phyloP scores from a whole-genome alignment of 2,888 invertebrate genomes.

The Cheilosia variabilis region DNA sequence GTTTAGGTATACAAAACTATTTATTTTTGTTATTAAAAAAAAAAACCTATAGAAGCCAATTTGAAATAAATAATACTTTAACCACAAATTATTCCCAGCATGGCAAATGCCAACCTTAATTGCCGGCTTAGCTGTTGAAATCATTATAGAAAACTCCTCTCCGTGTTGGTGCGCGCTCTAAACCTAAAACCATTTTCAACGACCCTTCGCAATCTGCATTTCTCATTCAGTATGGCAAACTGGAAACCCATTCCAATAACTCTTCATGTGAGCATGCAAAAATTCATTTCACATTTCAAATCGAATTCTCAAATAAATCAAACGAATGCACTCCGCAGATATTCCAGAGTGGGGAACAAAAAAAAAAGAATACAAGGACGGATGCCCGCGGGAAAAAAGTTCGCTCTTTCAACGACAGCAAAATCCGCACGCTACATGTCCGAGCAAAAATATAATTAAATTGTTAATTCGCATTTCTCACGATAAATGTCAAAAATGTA shows the following conservation, averaged over 20 bases:
- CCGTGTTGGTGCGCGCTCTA: background rate
- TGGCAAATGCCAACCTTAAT: background rate
- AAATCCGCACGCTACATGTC: slow-evolving; percentile 61
- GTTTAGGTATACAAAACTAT: too few species aligned
- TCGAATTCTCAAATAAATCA: slow-evolving; percentile 68
- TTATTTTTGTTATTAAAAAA: too few species aligned
- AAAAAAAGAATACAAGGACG: slow-evolving; percentile 11
- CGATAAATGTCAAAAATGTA: slow-evolving; percentile 75
- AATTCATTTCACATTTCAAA: slow-evolving; percentile 66
- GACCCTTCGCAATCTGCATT: slow-evolving; percentile 25
- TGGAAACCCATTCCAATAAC: slow-evolving; percentile 6
- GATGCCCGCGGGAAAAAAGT: background rate
- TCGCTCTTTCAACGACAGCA: slow-evolving; percentile 18
- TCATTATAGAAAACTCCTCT: background rate
- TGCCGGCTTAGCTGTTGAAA: background rate
- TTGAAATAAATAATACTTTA: background rate
- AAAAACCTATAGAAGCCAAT: too few species aligned
- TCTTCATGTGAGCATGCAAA: slow-evolving; percentile 41
- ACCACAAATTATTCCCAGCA: background rate
- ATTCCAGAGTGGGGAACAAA: background rate
- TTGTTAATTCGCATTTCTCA: slow-evolving; percentile 75
- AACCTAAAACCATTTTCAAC: slow-evolving; percentile 4
- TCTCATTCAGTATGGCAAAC: slow-evolving; percentile 7
- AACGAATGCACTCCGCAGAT: slow-evolving; percentile 63
- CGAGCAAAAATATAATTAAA: slow-evolving; percentile 72